A percentile compares a stretch with the other conserved stretches of the same genome.
These are phyloP conservation scores for Urechis unicinctus DNA, from an alignment of 2,888 invertebrate species.

Conservation along the genomic window DNA sequence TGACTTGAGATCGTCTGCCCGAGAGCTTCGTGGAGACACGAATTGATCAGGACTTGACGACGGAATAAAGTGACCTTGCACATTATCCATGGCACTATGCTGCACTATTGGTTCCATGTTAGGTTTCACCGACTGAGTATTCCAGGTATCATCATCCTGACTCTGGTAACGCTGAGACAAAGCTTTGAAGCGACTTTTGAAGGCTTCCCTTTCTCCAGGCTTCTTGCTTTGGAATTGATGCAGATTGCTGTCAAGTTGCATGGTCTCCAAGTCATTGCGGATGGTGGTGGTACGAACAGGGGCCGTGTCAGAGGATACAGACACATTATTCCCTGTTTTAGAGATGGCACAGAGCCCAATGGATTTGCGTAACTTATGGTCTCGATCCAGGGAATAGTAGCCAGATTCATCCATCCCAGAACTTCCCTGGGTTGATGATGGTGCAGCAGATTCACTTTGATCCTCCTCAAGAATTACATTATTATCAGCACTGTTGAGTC, in stretches of 20 bases:
- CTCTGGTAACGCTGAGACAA: constrained; percentile 2
- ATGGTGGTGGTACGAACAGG: constrained; percentile 4
- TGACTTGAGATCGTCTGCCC: too few relatives aligned
- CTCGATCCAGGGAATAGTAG: background rate
- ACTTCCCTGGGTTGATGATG: too few relatives aligned
- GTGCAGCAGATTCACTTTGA: background rate
- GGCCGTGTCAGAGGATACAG: too few relatives aligned
- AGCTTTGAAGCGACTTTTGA: constrained; percentile 6
- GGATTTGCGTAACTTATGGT: background rate
- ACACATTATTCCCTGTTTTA: background rate
- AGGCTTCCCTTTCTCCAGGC: background rate
- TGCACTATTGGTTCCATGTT: background rate
- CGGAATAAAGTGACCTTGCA: too few relatives aligned
- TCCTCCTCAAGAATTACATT: background rate
- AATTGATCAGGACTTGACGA: background rate
- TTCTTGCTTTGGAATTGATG: constrained; percentile 9
- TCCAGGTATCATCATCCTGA: constrained; percentile 3
- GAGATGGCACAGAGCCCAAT: background rate
- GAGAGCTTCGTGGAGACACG: constrained; percentile 4
- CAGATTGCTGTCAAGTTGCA: constrained; percentile 9
- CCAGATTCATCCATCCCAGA: background rate
- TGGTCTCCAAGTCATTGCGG: constrained; percentile 3
- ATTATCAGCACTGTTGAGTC: background rate
- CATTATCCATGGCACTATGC: too few relatives aligned
- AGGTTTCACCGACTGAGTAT: background rate